Percentiles rank a stretch among this genome's conserved stretches.
Evolutionary conservation across 37 sponge, comb jelly and placozoan genomes (phyloP).

Genomic region (Aplysina aerophoba): DNA sequence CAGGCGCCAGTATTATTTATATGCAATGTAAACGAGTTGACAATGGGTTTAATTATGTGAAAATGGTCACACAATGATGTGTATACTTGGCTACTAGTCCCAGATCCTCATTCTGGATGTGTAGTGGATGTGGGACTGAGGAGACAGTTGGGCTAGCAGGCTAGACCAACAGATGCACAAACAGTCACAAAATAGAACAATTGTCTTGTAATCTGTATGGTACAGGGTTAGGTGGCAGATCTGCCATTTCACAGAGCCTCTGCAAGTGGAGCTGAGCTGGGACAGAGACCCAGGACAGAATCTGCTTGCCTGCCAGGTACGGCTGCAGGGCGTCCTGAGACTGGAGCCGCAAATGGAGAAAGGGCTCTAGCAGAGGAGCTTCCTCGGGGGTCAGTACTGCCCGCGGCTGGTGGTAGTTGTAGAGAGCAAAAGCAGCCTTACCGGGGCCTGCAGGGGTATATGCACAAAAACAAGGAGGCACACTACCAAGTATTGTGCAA

Average conservation of each 20-base stretch:
- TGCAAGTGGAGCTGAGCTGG: conserved; percentile 58
- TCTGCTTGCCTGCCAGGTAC: conserved; percentile 61
- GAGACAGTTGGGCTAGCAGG: background rate
- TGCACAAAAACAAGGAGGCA: background rate
- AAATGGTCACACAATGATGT: no score
- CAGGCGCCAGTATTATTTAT: no score
- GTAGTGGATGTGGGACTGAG: background rate
- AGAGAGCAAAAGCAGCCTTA: conserved; percentile 70
- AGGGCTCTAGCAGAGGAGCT: conserved; percentile 25
- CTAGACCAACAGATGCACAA: background rate
- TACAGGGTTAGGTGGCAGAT: conserved; percentile 52
- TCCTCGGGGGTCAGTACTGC: background rate
- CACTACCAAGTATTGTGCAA: background rate
- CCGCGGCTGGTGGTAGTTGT: conserved; percentile 47
- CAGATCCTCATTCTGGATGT: no score
- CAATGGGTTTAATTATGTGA: no score
- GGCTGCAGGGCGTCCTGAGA: conserved; percentile 51
- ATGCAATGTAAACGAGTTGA: no score
- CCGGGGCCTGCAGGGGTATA: conserved; percentile 57
- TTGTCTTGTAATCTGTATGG: background rate
- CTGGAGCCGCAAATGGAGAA: conserved; percentile 44
- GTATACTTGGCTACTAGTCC: no score
- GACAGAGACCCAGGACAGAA: conserved; percentile 72
- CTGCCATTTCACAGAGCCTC: conserved; percentile 60
- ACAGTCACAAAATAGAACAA: background rate